Conservation (phyloP, 1,140 invertebrate species). For the Philotrypesis tridentata region DNA sequence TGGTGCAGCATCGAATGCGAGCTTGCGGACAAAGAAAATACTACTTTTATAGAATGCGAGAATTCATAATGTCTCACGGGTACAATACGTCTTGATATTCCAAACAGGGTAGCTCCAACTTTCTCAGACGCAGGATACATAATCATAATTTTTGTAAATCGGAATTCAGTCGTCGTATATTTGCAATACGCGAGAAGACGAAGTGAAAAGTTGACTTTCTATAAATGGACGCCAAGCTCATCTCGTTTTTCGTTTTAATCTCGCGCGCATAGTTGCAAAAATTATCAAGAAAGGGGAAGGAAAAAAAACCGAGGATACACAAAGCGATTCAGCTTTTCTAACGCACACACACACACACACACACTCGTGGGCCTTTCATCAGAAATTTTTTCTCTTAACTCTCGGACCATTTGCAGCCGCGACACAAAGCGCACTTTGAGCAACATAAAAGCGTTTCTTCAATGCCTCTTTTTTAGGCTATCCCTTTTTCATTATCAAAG, state of each 20-base stretch:
- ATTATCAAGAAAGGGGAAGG: not conserved
- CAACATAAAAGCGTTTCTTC: conserved; percentile 9
- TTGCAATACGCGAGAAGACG: no score
- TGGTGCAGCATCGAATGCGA: not conserved
- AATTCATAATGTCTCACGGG: conserved; percentile 19
- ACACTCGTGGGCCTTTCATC: conserved; percentile 7
- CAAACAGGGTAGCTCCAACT: not conserved
- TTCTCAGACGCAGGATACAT: not conserved
- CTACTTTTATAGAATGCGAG: not conserved
- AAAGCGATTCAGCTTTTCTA: not conserved
- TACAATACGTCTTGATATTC: conserved; percentile 10
- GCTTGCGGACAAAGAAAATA: not conserved
- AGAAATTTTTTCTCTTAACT: conserved; percentile 13
- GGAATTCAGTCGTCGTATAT: not conserved
- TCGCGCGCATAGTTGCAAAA: not conserved
- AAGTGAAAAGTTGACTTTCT: no score
- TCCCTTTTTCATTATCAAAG: conserved; percentile 5
- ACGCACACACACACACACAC: no score
- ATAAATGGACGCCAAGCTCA: no score
- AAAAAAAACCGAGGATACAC: not conserved
- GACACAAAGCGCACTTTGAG: conserved; percentile 29
- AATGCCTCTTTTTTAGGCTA: not conserved
- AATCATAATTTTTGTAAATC: conserved; percentile 8
- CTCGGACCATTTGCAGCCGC: conserved; percentile 2
- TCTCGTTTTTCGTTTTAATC: not conserved